Conservation (phyloP, 2,888 invertebrate genomes). For the Autographa pulchrina region DNA sequence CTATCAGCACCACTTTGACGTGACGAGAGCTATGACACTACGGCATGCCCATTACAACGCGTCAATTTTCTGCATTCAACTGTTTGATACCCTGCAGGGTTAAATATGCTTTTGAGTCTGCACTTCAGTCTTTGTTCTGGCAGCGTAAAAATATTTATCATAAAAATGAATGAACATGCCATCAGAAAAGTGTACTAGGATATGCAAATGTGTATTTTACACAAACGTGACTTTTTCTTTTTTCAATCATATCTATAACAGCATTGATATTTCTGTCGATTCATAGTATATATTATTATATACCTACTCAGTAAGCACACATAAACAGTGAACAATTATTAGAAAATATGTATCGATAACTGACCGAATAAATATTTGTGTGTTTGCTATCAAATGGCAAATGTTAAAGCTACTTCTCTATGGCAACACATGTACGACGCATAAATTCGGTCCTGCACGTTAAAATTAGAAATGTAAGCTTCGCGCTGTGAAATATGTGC, state of each 20-base stretch:
- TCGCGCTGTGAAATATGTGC: slow-evolving; percentile 81
- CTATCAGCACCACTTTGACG: slow-evolving; percentile 54
- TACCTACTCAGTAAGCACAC: background rate
- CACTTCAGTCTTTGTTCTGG: slow-evolving; percentile 29
- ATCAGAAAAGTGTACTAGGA: background rate
- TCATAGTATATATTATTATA: too few species aligned
- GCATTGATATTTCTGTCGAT: background rate
- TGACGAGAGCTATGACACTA: slow-evolving; percentile 33
- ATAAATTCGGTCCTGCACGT: slow-evolving; percentile 85
- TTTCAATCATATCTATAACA: background rate
- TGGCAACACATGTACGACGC: slow-evolving; percentile 83
- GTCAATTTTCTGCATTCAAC: slow-evolving; percentile 26
- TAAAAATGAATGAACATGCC: background rate
- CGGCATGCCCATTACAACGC: slow-evolving; percentile 33
- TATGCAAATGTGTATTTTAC: background rate
- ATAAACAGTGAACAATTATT: slow-evolving; percentile 34
- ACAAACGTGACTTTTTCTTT: background rate
- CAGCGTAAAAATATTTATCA: slow-evolving; percentile 49
- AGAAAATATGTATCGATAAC: slow-evolving; percentile 53
- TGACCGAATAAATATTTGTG: slow-evolving; percentile 74
- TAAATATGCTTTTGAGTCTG: slow-evolving; percentile 29
- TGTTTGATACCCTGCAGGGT: slow-evolving; percentile 22
- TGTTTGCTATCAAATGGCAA: slow-evolving; percentile 72
- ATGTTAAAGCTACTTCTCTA: slow-evolving; percentile 79
- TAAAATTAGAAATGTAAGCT: slow-evolving; percentile 88